Evolutionary conservation across 2,113 vertebrate species (phyloP), one percentile per base, ranked within the genome.

Genomic region (Aramus guarauna): DNA sequence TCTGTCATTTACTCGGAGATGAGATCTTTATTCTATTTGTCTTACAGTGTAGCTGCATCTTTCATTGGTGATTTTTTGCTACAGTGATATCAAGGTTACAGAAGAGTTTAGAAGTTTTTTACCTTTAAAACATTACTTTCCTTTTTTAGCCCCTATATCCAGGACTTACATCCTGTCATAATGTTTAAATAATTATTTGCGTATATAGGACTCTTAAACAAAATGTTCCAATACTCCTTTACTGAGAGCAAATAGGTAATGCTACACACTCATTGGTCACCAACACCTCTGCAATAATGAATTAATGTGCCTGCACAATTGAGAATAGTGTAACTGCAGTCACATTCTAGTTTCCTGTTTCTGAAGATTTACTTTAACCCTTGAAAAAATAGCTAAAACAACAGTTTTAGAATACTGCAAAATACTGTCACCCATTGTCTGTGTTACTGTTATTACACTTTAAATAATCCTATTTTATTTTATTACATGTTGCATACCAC

Each of bases 1-100:
- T 47, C n/a, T 60, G 8, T 27, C 39, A 36, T 1, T 0, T 9
- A 39, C 6, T 48, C 1, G 0, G 88, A 94, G 9, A 53, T 30
- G 30, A 88, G 8, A 16, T 60, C 22, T 77, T 81, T 62, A 34
- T 50, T 77, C 34, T 50, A 12, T 59, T 77, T 76, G 13, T 75
- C 32, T 85, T 82, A 36, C 2, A 24, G 3, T n/a, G 16, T 27
- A 53, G 5, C 3, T 82, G 11, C 24, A 37, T 36, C 4, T 53
- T 91, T 73, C 27, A 26, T 11, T 73, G 29, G 39, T 76, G 17
- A 50, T 76, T 72, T 41, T 41, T 88, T 73, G 11, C 22, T 68
- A 41, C 15, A 71, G 37, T 47, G 18, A 43, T 56, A 75, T 26
- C 11, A 63, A 45, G 2, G 6, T 82, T 78, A 58, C 9, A 56